Evolutionary conservation across 2,797 vertebrate genomes (phyloP).

Genomic region (Gambelia wislizenii): DNA sequence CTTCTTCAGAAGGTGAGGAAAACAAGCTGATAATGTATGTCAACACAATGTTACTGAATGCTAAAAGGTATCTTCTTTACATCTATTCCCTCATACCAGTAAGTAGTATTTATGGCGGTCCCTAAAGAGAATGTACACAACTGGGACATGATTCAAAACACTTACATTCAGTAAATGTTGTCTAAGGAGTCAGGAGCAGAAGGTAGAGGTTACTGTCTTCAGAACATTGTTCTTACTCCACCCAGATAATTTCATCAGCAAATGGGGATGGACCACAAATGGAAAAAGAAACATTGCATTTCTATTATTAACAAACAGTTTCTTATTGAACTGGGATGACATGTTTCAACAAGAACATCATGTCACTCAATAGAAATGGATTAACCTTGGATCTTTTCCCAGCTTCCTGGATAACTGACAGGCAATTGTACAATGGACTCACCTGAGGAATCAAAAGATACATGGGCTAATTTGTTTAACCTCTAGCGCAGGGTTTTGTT

Average conservation of each 20-base stretch:
- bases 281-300: conserved; percentile 8
- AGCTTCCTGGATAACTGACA: background rate
- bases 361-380: background rate
- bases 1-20: background rate
- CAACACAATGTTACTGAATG: background rate
- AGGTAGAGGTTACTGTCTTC: background rate
- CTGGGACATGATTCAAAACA: background rate
- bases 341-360: background rate
- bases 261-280: background rate
- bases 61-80: background rate
- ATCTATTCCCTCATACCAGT: background rate
- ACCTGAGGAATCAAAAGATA: conserved; percentile 28
- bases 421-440: conserved; percentile 11
- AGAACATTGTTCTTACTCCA: background rate
- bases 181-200: background rate
- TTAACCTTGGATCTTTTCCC: conserved; percentile 25
- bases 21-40: background rate
- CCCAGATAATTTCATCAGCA: background rate
- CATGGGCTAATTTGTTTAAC: conserved; percentile 31
- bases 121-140: background rate
- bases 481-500: background rate
- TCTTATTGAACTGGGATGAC: background rate
- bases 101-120: background rate
- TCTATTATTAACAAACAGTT: background rate
- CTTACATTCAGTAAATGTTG: background rate